Evolutionary conservation across 35 echinoderm and acorn worm genomes (phyloP).

Genomic region (Ophioderma brevispina): DNA sequence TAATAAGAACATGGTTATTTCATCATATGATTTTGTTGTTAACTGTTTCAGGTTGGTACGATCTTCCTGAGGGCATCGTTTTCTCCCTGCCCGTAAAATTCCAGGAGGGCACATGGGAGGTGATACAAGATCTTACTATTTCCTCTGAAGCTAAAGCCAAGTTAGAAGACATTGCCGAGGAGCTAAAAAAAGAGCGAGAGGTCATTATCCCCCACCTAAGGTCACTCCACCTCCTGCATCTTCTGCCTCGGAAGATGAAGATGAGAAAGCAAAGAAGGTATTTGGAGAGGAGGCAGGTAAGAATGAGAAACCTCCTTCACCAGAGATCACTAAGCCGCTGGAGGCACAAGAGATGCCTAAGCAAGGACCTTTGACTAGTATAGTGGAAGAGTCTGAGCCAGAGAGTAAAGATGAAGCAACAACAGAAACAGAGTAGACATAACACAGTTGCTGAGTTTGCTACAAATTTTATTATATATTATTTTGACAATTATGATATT

Average conservation of each 20-base stretch:
- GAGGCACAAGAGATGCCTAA: background rate
- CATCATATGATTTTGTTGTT: no score
- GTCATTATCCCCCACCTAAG: constrained; percentile 82
- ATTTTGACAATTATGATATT: no score
- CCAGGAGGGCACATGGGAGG: constrained; percentile 75
- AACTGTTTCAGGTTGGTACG: constrained; percentile 77
- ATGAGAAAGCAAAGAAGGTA: constrained; percentile 45
- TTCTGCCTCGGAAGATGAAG: background rate
- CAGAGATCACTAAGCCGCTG: background rate
- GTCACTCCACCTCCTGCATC: constrained; percentile 36
- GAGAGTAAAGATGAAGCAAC: constrained; percentile 54
- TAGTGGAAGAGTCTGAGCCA: constrained; percentile 66
- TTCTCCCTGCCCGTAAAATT: constrained; percentile 95
- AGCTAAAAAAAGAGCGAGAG: constrained; percentile 69
- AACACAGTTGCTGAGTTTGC: no score
- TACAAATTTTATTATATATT: no score
- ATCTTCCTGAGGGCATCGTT: constrained; percentile 71
- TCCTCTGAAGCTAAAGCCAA: constrained; percentile 39
- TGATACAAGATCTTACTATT: constrained; percentile 74
- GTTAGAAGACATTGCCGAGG: constrained; percentile 59
- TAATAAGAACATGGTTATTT: no score
- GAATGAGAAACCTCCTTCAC: background rate
- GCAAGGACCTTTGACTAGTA: constrained; percentile 54
- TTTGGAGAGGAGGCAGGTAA: constrained; percentile 58
- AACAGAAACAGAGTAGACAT: constrained; percentile 54